Evolutionary conservation across 2,113 vertebrate genomes (phyloP).

Genomic region (Sinocyclocheilus anshuiensis): DNA sequence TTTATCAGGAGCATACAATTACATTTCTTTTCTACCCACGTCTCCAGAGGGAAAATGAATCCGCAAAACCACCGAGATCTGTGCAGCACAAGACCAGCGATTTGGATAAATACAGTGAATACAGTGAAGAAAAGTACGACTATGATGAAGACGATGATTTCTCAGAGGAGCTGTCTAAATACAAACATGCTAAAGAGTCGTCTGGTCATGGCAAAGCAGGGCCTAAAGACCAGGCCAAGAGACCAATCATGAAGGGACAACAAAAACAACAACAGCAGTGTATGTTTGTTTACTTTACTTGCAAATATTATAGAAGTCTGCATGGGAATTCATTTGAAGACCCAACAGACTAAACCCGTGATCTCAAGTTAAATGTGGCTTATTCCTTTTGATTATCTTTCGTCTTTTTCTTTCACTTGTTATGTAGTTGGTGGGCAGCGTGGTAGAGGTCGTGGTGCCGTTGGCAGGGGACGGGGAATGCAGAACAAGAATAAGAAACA

Average conservation of each 20-base stretch:
- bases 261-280: slow-evolving; percentile 76
- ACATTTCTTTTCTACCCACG: not conserved
- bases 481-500: slow-evolving; percentile 84
- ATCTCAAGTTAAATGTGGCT: not conserved
- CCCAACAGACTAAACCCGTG: not conserved
- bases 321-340: not conserved
- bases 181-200: slow-evolving; percentile 86
- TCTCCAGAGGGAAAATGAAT: slow-evolving; percentile 79
- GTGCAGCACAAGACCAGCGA: slow-evolving; percentile 85
- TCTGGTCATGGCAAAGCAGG: slow-evolving; percentile 78
- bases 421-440: slow-evolving; percentile 81
- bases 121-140: slow-evolving; percentile 92
- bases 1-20: too few species aligned
- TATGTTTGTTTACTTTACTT: slow-evolving; percentile 47
- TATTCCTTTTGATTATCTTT: not conserved
- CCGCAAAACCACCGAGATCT: slow-evolving; percentile 80
- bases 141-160: slow-evolving; percentile 93
- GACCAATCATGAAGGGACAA: slow-evolving; percentile 83
- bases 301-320: not conserved
- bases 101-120: slow-evolving; percentile 88
- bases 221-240: slow-evolving; percentile 83
- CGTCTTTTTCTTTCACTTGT: slow-evolving; percentile 49
- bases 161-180: slow-evolving; percentile 87
- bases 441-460: slow-evolving; percentile 80
- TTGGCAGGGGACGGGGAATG: slow-evolving; percentile 87